These are phyloP conservation scores for Nephrocerus scutellatus DNA, from an alignment of 2,888 invertebrate genomes.

Conservation along the genomic window DNA sequence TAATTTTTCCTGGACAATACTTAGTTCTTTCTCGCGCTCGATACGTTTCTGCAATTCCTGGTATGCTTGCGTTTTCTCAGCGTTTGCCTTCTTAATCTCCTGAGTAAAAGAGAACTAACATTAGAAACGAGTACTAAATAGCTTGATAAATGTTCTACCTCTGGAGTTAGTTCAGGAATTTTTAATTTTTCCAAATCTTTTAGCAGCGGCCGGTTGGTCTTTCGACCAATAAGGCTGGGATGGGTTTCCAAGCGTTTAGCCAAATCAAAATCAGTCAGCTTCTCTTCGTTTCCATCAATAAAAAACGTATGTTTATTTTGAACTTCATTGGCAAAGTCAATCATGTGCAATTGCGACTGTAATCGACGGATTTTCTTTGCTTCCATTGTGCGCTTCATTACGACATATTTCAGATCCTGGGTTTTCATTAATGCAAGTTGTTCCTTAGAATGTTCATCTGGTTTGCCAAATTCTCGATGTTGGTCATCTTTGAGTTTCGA, in stretches of 20 bases:
- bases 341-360: slow-evolving; percentile 73
- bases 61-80: slow-evolving; percentile 53
- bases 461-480: slow-evolving; percentile 62
- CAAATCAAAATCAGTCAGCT: slow-evolving; percentile 56
- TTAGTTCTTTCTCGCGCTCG: slow-evolving; percentile 67
- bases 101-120: slow-evolving; percentile 15
- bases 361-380: slow-evolving; percentile 59
- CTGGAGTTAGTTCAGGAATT: slow-evolving; percentile 55
- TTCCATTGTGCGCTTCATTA: slow-evolving; percentile 79
- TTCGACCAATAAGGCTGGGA: slow-evolving; percentile 60
- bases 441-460: slow-evolving; percentile 69
- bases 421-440: slow-evolving; percentile 85
- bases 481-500: slow-evolving; percentile 61
- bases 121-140: not conserved
- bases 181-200: slow-evolving; percentile 53
- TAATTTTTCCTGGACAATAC: slow-evolving; percentile 70
- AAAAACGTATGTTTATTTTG: slow-evolving; percentile 76
- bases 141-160: slow-evolving; percentile 35
- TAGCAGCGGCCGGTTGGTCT: slow-evolving; percentile 62
- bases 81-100: slow-evolving; percentile 44
- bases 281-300: slow-evolving; percentile 59
- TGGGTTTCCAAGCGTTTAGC: slow-evolving; percentile 69
- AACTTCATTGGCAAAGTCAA: slow-evolving; percentile 62
- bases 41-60: slow-evolving; percentile 69
- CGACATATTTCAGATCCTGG: slow-evolving; percentile 85